Conservation (phyloP, 2,888 invertebrate species). For the Chirona hameri region DNA sequence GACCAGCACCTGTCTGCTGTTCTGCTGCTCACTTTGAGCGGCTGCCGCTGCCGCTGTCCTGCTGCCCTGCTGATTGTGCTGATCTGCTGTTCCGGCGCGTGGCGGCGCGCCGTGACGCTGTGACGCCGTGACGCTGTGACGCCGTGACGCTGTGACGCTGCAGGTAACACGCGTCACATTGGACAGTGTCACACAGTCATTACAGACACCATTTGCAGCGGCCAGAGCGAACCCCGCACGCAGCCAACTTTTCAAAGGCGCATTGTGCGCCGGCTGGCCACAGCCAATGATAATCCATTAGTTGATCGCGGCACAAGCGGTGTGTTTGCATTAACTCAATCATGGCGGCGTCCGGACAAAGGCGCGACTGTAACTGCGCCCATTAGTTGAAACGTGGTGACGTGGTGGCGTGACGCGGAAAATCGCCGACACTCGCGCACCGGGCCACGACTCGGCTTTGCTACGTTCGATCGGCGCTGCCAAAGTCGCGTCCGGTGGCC, state of each 20-base stretch:
- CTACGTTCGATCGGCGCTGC: not conserved
- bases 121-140: too few species aligned
- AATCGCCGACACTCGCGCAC: not conserved
- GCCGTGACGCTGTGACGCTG: too few species aligned
- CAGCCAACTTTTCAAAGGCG: not conserved
- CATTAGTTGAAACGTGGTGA: constrained; percentile 25
- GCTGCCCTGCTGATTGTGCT: too few species aligned
- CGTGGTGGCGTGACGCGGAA: constrained; percentile 5
- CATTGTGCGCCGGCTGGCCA: not conserved
- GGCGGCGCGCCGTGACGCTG: too few species aligned
- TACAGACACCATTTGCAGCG: not conserved
- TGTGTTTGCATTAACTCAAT: constrained; percentile 27
- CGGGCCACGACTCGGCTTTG: not conserved
- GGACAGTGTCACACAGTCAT: not conserved
- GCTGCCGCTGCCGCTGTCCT: too few species aligned
- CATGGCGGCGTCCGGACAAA: constrained; percentile 1
- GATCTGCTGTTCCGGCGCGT: too few species aligned
- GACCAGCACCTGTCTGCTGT: too few species aligned
- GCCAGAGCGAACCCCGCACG: not conserved
- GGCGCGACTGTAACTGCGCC: not conserved
- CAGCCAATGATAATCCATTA: constrained; percentile 23
- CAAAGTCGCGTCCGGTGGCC: not conserved
- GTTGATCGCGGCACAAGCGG: not conserved
- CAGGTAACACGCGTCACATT: not conserved
- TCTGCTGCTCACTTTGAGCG: too few species aligned